Base-by-base conservation (phyloP, 1,140 invertebrate genomes). In the Anastrepha ludens region DNA sequence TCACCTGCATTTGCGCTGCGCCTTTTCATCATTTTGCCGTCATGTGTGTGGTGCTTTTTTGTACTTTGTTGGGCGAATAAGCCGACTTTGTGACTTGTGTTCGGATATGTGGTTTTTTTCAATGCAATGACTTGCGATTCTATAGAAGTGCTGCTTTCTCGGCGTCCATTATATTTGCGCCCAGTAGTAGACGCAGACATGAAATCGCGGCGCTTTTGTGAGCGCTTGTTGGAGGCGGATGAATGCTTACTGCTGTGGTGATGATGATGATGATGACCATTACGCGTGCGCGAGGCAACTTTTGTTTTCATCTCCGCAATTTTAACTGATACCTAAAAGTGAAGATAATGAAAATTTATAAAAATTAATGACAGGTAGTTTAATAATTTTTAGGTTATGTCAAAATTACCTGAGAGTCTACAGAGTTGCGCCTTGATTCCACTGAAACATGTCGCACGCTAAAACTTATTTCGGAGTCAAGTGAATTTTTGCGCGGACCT, bases 381-480 rank as follows among this genome's bases (percentile, higher is more conserved):
- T 62, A 29, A 7, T 50, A 41, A 3, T 59, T 81, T 50, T 44
- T 58, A 44, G 20, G 15, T 50, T 87, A 74, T 17, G 11, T 44
- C 39, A 62, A 62, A 17, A 62, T 15, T 47, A 97, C 94, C 90
- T 97, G 97, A 65, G 97, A 98, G 91, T 98, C 97, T 6, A 97
- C 94, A 0, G 97, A 98, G 91, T 98, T 97, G 62, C 97, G 94
- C 41, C 97, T 94, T 0, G 96, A 97, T 91, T 97, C 97, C 3
- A 97, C 96, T 0, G 97, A 97, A 0, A 97, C 96, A 90, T 96
- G 96, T 15, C 96, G 95, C 0, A 96, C 95, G 88, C 95, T 97
- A 88, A 96, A 96, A 93, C 97, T 97, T 65, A 97, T 96, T 91
- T 98, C 97, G 0, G 97, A 97, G 92, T 97, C 97, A 67, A 95